These are phyloP conservation scores for Papilio helenus DNA, from an alignment of 1,140 invertebrate genomes.

Conservation along the genomic window DNA sequence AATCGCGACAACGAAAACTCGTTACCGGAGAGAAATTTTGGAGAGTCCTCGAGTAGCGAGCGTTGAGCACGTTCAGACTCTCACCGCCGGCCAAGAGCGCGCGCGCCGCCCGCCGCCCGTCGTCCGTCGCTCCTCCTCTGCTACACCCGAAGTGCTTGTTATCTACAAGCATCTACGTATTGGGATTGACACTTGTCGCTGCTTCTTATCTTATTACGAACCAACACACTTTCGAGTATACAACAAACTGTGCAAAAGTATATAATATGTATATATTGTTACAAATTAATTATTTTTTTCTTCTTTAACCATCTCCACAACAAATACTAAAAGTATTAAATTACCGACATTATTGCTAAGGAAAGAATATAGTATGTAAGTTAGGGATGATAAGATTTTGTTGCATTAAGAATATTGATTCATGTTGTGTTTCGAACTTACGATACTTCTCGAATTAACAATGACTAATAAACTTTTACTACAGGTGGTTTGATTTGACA, in stretches of 20 bases:
- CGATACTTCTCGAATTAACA: too few species aligned
- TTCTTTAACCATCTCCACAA: too few species aligned
- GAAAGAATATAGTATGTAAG: too few species aligned
- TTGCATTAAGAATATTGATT: too few species aligned
- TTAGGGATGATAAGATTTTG: too few species aligned
- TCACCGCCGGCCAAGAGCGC: not conserved
- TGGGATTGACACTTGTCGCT: not conserved
- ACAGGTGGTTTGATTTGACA: too few species aligned
- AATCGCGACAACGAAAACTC: constrained; percentile 35
- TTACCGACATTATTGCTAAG: too few species aligned
- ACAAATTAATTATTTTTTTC: not conserved
- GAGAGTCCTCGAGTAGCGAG: constrained; percentile 29
- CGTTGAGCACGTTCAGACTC: constrained; percentile 34
- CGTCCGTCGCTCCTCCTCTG: not conserved
- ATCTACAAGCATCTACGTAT: constrained; percentile 5
- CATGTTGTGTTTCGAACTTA: too few species aligned
- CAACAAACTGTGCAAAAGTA: not conserved
- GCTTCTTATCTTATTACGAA: not conserved
- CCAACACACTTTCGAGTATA: not conserved
- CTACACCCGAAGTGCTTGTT: constrained; percentile 14
- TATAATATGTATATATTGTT: not conserved
- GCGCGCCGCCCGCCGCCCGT: not conserved
- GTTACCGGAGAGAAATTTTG: constrained; percentile 32
- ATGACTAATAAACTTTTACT: too few species aligned
- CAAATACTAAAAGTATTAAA: too few species aligned